Evolutionary conservation across 1,140 invertebrate genomes (phyloP).

Genomic region (Oncopodura yosiiana): DNA sequence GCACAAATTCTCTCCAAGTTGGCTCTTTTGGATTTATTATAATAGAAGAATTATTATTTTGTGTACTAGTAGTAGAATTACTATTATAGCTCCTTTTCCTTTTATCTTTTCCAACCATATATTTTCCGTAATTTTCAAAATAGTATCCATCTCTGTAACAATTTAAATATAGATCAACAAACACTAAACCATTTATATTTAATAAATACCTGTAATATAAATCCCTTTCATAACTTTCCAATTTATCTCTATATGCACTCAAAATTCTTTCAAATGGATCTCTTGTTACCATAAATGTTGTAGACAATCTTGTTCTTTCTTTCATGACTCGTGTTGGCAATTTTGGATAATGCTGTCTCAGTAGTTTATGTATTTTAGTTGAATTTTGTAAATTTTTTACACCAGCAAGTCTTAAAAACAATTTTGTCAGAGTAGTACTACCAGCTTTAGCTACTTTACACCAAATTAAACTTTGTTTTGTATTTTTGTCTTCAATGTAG

Average conservation of each 20-base stretch:
- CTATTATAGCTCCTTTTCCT: too few species aligned
- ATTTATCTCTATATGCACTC: slow-evolving; percentile 80
- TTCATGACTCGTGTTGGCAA: neutral
- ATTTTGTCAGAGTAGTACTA: slow-evolving; percentile 30
- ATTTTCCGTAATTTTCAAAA: slow-evolving; percentile 27
- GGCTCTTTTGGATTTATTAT: slow-evolving; percentile 37
- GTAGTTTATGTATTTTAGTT: slow-evolving; percentile 29
- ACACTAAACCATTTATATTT: neutral
- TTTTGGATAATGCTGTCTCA: slow-evolving; percentile 27
- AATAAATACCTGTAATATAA: slow-evolving; percentile 23
- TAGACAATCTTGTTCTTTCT: slow-evolving; percentile 5
- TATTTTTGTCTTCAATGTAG: slow-evolving; percentile 21
- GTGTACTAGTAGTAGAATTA: neutral
- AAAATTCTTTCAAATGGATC: slow-evolving; percentile 81
- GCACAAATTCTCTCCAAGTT: slow-evolving; percentile 44
- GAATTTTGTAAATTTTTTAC: slow-evolving; percentile 10
- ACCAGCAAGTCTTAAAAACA: slow-evolving; percentile 29
- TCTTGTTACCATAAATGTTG: slow-evolving; percentile 69
- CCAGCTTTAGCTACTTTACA: slow-evolving; percentile 33
- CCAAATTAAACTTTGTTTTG: slow-evolving; percentile 24
- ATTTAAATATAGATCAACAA: neutral
- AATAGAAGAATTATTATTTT: neutral
- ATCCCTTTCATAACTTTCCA: slow-evolving; percentile 51
- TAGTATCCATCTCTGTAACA: slow-evolving; percentile 29
- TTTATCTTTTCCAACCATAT: slow-evolving; percentile 26